These are phyloP conservation scores for Pandemis cinnamomeana DNA, from an alignment of 2,888 invertebrate genomes.

Conservation along the genomic window DNA sequence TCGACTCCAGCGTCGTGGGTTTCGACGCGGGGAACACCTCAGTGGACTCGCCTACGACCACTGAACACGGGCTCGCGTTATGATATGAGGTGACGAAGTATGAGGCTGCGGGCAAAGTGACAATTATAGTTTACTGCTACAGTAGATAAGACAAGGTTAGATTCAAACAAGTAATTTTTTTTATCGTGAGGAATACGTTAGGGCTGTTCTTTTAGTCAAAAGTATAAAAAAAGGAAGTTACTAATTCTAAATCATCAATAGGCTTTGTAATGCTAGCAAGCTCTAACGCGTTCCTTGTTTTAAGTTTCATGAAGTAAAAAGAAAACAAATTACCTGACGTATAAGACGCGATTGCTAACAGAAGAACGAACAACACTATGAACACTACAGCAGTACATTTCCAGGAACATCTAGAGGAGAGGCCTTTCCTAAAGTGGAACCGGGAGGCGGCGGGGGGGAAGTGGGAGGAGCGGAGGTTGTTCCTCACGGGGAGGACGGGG, in stretches of 20 bases:
- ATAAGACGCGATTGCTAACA: conserved; percentile 93
- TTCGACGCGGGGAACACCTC: conserved; percentile 89
- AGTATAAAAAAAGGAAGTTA: not conserved
- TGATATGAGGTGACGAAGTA: conserved; percentile 93
- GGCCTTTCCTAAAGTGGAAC: conserved; percentile 94
- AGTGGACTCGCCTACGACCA: conserved; percentile 91
- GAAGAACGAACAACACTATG: conserved; percentile 92
- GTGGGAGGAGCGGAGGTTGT: conserved; percentile 89
- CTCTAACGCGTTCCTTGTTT: not conserved
- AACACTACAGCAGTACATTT: conserved; percentile 95
- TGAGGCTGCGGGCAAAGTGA: conserved; percentile 85
- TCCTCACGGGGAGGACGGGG: conserved; percentile 90
- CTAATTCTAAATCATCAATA: not conserved
- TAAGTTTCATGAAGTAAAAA: not conserved
- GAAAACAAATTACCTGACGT: conserved; percentile 88
- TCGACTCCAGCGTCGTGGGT: conserved; percentile 88
- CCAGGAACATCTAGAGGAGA: conserved; percentile 95
- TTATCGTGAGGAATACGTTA: not conserved
- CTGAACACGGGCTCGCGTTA: conserved; percentile 92
- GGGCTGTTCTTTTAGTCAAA: not conserved
- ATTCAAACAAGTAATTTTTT: not conserved
- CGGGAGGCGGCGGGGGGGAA: conserved; percentile 89
- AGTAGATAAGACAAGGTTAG: not conserved
- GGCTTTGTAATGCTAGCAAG: not conserved
- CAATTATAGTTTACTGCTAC: not conserved